Conservation (phyloP, 2,888 invertebrate species). For the Slavum lentiscoides region DNA sequence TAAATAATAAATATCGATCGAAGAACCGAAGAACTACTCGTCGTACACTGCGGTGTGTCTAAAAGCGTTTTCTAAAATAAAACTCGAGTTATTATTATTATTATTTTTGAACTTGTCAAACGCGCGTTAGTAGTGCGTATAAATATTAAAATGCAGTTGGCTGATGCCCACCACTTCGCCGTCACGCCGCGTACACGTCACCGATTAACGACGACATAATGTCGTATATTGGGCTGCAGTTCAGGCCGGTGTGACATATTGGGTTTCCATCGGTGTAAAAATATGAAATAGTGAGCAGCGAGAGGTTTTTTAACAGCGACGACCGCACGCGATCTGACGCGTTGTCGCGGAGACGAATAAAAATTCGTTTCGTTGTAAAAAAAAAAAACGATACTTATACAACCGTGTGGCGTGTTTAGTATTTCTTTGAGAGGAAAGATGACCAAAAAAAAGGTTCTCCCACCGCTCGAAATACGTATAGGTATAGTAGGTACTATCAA, state of each 20-base stretch:
- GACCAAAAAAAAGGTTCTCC: too few species aligned
- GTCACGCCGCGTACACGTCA: neutral
- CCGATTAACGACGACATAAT: slow-evolving; percentile 33
- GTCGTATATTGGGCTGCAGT: neutral
- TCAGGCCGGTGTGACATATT: slow-evolving; percentile 13
- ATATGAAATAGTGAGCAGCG: neutral
- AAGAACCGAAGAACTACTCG: neutral
- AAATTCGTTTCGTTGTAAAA: neutral
- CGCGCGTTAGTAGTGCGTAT: neutral
- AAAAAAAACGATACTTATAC: too few species aligned
- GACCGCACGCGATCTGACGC: neutral
- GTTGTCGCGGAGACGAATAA: neutral
- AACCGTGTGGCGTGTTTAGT: too few species aligned
- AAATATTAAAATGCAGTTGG: slow-evolving; percentile 35
- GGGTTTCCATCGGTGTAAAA: slow-evolving; percentile 35
- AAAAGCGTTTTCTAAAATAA: slow-evolving; percentile 14
- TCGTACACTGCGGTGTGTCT: neutral
- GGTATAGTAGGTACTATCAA: too few species aligned
- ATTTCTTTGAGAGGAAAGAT: too few species aligned
- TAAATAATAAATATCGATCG: neutral
- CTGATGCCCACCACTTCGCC: slow-evolving; percentile 15
- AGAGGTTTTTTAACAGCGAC: slow-evolving; percentile 18
- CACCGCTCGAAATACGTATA: too few species aligned
- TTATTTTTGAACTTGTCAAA: neutral
- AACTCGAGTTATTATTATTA: neutral